Percentiles rank a stretch among this genome's conserved stretches.
Conservation (phyloP, 2,888 invertebrate genomes). For the Falcaria lacertinaria region DNA sequence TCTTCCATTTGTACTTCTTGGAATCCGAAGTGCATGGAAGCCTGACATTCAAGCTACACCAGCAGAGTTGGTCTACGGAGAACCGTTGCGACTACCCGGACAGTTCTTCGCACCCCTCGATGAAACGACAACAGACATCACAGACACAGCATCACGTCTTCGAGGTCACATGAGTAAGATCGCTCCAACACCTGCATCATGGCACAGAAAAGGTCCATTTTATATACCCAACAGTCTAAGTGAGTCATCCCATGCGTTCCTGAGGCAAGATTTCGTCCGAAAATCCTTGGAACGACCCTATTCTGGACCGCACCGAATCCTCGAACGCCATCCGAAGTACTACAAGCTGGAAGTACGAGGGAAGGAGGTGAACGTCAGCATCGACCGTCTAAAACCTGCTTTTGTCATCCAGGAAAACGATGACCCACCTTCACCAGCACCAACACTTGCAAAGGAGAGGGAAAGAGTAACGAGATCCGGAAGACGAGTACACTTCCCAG, state of each 20-base stretch:
- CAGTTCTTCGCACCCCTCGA: conserved; percentile 11
- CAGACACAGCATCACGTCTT: conserved; percentile 11
- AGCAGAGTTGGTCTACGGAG: conserved; percentile 22
- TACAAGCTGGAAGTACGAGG: conserved; percentile 8
- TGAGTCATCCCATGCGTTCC: too few relatives aligned
- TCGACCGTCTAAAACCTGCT: conserved; percentile 22
- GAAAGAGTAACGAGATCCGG: too few relatives aligned
- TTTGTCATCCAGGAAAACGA: too few relatives aligned
- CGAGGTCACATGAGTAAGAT: conserved; percentile 9
- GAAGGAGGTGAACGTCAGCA: conserved; percentile 8
- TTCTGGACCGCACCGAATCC: conserved; percentile 13
- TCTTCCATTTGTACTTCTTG: conserved; percentile 13
- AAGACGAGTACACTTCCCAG: too few relatives aligned
- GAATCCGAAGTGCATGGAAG: conserved; percentile 16
- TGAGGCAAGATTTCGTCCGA: too few relatives aligned
- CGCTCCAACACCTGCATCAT: too few relatives aligned
- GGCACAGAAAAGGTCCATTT: too few relatives aligned
- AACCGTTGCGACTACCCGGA: conserved; percentile 13
- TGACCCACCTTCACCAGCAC: conserved; percentile 9
- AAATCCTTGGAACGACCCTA: too few relatives aligned
- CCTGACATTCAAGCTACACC: conserved; percentile 11
- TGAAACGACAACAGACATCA: too few relatives aligned
- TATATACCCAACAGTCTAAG: too few relatives aligned
- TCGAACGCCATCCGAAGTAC: conserved; percentile 6
- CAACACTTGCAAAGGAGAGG: too few relatives aligned